Conservation (phyloP, 2,888 invertebrate genomes). For the Dysmachus trigonus region DNA sequence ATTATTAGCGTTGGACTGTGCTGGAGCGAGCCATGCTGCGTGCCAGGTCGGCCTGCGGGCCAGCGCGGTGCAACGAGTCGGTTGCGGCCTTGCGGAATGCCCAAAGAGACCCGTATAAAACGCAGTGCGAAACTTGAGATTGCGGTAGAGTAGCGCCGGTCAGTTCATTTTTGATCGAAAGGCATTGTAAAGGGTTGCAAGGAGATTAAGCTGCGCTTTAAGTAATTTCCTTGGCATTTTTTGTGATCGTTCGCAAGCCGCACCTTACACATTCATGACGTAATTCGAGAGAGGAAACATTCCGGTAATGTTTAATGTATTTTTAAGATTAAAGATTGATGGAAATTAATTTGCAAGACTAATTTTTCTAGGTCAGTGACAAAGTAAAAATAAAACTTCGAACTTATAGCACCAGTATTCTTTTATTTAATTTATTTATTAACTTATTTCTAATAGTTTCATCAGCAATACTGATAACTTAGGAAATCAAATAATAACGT, state of each 20-base stretch:
- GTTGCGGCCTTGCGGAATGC: background rate
- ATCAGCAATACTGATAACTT: no score
- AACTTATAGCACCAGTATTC: no score
- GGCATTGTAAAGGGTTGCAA: background rate
- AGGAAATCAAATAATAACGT: no score
- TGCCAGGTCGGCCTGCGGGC: background rate
- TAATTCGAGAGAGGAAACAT: background rate
- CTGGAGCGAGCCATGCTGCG: background rate
- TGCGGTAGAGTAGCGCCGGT: background rate
- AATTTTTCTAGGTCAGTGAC: no score
- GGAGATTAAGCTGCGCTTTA: background rate
- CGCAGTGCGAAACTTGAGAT: background rate
- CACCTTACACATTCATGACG: background rate
- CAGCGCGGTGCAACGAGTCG: background rate
- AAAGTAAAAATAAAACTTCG: no score
- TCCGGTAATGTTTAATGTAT: background rate
- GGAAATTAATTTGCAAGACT: no score
- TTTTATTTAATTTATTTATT: no score
- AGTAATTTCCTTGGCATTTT: background rate
- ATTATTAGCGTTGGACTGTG: background rate
- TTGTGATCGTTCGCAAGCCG: background rate
- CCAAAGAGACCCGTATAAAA: background rate
- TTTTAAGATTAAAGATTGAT: background rate
- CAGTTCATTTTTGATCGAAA: background rate
- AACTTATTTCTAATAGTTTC: no score